Base-by-base conservation (phyloP, 2,888 invertebrate genomes). In the Dastarcus helophoroides region DNA sequence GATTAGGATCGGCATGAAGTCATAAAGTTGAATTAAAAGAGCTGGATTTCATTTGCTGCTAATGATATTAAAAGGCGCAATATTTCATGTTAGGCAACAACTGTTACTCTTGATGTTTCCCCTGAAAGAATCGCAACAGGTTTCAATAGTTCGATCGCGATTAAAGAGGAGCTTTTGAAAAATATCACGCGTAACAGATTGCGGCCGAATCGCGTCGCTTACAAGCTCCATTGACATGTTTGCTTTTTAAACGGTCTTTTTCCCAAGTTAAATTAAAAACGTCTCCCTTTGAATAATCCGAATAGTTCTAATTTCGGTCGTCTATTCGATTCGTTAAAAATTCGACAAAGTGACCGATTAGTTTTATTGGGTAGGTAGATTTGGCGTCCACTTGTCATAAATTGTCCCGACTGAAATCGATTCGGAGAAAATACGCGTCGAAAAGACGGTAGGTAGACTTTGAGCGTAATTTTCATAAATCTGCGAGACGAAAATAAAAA, bases 151-250 rank as follows among this genome's bases (percentile, higher is more conserved):
- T 58, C 58, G 57, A 58, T 57, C 54, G 52, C 59, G 56, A 59
- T 59, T 59, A 58, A 56, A 59, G 56, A n/a, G n/a, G 50, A 51
- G 56, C 56, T 55, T 58, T 57, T 57, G 57, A 58, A 60, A 60
- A 58, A 59, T 59, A 54, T 53, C 53, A 53, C 48, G 53, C 53
- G 54, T 53, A 57, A 57, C 57, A 57, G 57, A 57, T 56, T 57
- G 56, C 50, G 40, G 43, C 43, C 42, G 47, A 47, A 50, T 45
- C 40, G 33, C 38, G 40, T 35, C 42, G 43, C 40, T 45, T 44
- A 44, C 42, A 43, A 44, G 42, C 42, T 46, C 49, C 40, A 51
- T 51, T 51, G 50, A 48, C 48, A 48, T 53, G 48, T 51, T 52
- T 51, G 47, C 46, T 48, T 43, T 44, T 43, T 41, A 37, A 34